Conservation (phyloP, 2,888 invertebrate species). For the Apotomis betuletana region DNA sequence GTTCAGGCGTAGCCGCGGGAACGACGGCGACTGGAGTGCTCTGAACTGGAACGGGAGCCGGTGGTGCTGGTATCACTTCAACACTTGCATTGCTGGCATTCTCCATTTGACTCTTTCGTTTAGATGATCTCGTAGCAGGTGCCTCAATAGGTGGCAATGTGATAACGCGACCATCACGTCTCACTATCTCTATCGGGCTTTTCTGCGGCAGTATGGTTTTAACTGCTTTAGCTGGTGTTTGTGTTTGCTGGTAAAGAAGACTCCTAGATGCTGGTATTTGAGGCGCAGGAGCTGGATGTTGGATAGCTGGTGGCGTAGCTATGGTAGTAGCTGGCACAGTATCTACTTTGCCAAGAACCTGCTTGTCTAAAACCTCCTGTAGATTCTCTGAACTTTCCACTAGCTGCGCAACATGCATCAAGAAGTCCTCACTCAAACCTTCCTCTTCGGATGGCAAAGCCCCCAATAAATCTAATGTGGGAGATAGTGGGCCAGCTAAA, state of each 20-base stretch:
- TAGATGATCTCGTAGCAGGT: slow-evolving; percentile 90
- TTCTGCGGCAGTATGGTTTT: slow-evolving; percentile 68
- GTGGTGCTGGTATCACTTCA: slow-evolving; percentile 43
- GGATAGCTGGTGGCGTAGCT: slow-evolving; percentile 51
- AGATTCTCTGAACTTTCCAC: slow-evolving; percentile 87
- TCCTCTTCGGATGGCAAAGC: slow-evolving; percentile 86
- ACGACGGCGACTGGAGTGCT: slow-evolving; percentile 43
- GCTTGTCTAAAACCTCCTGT: slow-evolving; percentile 88
- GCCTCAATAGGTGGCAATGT: slow-evolving; percentile 92
- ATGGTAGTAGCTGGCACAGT: slow-evolving; percentile 58
- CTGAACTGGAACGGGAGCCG: slow-evolving; percentile 52
- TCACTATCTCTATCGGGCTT: slow-evolving; percentile 88
- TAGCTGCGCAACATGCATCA: slow-evolving; percentile 89
- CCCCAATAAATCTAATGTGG: slow-evolving; percentile 83
- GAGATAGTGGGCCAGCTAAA: slow-evolving; percentile 81
- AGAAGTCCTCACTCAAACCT: slow-evolving; percentile 87
- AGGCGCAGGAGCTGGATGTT: slow-evolving; percentile 51
- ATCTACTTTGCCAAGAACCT: slow-evolving; percentile 81
- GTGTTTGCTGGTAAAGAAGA: slow-evolving; percentile 55
- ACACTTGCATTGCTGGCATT: slow-evolving; percentile 45
- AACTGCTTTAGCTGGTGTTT: slow-evolving; percentile 59
- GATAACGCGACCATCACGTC: slow-evolving; percentile 89
- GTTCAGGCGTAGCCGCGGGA: slow-evolving; percentile 59
- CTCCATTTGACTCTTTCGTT: slow-evolving; percentile 83
- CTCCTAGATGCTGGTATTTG: slow-evolving; percentile 45